These are phyloP conservation scores for Cantharis nigra DNA, from an alignment of 2,888 invertebrate genomes.

Conservation along the genomic window DNA sequence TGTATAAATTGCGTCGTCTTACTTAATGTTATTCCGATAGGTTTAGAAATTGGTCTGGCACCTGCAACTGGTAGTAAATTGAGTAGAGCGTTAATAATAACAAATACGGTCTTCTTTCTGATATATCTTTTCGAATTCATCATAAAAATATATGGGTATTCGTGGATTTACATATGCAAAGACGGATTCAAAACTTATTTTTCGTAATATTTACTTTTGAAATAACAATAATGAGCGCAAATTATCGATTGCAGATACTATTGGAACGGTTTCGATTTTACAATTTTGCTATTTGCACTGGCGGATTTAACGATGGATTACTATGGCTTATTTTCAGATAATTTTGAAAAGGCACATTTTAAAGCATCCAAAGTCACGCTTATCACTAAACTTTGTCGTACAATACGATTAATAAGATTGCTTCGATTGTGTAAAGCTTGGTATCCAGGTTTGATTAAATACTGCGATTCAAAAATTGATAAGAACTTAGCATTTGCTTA, in stretches of 20 bases:
- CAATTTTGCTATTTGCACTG: constrained; percentile 59
- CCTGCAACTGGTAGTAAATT: background rate
- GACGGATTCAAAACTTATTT: constrained; percentile 57
- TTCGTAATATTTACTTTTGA: constrained; percentile 7
- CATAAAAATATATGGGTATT: constrained; percentile 46
- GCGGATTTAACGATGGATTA: constrained; percentile 27
- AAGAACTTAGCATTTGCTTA: constrained; percentile 64
- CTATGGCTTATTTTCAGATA: background rate
- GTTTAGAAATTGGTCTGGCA: constrained; percentile 1
- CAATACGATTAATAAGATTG: constrained; percentile 50
- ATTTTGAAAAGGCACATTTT: background rate
- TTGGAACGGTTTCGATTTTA: constrained; percentile 65
- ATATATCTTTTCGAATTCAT: constrained; percentile 36
- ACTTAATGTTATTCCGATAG: constrained; percentile 51
- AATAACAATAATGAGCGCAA: background rate
- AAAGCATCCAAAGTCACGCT: background rate
- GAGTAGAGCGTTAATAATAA: background rate
- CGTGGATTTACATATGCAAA: constrained; percentile 54
- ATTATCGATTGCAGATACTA: constrained; percentile 49
- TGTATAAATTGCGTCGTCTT: constrained; percentile 41
- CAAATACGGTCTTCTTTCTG: constrained; percentile 1
- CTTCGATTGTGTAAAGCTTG: constrained; percentile 47
- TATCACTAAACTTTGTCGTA: constrained; percentile 43
- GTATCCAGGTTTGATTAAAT: constrained; percentile 59
- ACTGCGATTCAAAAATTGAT: constrained; percentile 62